Conservation (phyloP, 2,113 vertebrate genomes). For the Rhynchomys soricoides region DNA sequence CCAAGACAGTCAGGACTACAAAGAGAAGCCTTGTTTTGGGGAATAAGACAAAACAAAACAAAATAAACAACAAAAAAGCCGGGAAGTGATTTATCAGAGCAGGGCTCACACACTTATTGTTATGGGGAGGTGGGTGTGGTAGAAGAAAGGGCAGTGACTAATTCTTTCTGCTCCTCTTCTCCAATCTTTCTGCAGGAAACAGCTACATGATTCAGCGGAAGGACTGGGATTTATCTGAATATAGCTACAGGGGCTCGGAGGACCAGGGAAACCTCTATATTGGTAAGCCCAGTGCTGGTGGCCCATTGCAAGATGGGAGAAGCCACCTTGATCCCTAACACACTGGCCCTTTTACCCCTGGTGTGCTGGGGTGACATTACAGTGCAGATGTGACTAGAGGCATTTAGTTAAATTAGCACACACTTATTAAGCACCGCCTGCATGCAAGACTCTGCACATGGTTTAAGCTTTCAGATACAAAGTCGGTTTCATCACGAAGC, state of each 20-base stretch:
- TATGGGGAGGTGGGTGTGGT: neutral
- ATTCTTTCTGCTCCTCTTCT: neutral
- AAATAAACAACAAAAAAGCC: neutral
- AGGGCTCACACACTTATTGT: neutral
- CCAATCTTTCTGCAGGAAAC: conserved; percentile 78
- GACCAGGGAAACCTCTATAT: conserved; percentile 83
- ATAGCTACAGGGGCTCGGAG: conserved; percentile 78
- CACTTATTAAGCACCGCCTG: neutral
- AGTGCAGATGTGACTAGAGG: neutral
- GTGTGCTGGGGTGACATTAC: neutral
- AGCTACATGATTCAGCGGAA: conserved; percentile 85
- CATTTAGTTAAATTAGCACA: neutral
- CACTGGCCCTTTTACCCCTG: neutral
- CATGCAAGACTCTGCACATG: neutral
- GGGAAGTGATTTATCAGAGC: neutral
- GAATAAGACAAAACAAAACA: neutral
- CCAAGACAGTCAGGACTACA: neutral
- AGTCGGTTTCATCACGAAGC: neutral
- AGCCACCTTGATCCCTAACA: neutral
- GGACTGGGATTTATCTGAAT: conserved; percentile 85
- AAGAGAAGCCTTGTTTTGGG: neutral
- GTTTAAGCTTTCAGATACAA: neutral
- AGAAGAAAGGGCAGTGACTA: neutral
- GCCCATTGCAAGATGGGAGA: neutral
- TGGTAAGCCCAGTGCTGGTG: conserved; percentile 73